Evolutionary conservation across 1,140 invertebrate genomes (phyloP).

Genomic region (Platyura marginata): DNA sequence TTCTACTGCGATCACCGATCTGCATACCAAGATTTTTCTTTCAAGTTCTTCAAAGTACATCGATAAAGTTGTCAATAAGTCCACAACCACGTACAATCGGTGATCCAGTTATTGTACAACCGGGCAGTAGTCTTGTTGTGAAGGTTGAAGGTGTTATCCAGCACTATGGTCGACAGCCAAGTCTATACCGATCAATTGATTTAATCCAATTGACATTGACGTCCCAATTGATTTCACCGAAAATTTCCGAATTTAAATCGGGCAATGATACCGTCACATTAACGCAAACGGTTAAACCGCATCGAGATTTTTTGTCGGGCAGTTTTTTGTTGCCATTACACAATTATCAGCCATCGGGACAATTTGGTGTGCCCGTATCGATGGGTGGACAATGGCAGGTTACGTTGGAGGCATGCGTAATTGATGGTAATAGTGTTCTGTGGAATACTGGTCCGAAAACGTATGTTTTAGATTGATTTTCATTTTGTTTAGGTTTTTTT

Average conservation of each 20-base stretch:
- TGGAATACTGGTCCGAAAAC: conserved; percentile 22
- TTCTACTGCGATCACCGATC: conserved; percentile 19
- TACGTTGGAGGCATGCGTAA: conserved; percentile 20
- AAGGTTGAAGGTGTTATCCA: conserved; percentile 78
- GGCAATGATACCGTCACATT: conserved; percentile 30
- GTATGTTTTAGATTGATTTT: not conserved
- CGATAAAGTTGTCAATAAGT: conserved; percentile 61
- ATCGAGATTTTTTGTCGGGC: conserved; percentile 63
- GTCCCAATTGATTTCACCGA: conserved; percentile 36
- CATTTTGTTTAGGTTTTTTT: not conserved
- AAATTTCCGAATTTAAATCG: conserved; percentile 28
- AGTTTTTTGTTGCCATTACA: conserved; percentile 45
- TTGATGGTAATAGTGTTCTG: conserved; percentile 20
- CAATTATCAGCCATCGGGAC: not conserved
- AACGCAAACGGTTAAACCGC: conserved; percentile 47
- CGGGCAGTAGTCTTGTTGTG: conserved; percentile 59
- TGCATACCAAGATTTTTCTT: conserved; percentile 64
- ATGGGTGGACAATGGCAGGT: conserved; percentile 23
- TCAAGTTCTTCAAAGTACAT: conserved; percentile 68
- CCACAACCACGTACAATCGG: conserved; percentile 60
- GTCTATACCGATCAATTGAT: conserved; percentile 47
- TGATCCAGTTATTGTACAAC: conserved; percentile 55
- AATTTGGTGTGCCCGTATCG: conserved; percentile 12
- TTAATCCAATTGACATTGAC: conserved; percentile 51
- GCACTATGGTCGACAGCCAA: conserved; percentile 38